phyloP scores from a whole-genome alignment of 2,888 invertebrate species.

The Tenthredo notha region DNA sequence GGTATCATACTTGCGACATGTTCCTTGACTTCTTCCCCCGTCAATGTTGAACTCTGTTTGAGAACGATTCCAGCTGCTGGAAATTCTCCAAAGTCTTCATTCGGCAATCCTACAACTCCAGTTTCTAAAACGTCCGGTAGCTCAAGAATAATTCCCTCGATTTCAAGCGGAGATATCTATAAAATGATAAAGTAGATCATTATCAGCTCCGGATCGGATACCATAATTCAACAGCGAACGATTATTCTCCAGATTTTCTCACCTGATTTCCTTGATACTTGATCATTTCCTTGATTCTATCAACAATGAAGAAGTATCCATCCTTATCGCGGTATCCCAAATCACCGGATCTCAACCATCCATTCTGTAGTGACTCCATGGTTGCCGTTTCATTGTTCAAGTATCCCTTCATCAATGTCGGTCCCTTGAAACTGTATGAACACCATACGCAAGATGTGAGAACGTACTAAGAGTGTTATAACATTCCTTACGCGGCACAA shows the following conservation, averaged over 20 bases:
- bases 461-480: neutral
- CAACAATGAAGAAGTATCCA: slow-evolving; percentile 40
- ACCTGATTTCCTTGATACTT: slow-evolving; percentile 48
- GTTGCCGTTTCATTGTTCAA: slow-evolving; percentile 37
- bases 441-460: neutral
- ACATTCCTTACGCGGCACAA: neutral
- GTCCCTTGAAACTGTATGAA: slow-evolving; percentile 26
- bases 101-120: slow-evolving; percentile 27
- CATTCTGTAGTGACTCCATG: neutral
- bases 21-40: slow-evolving; percentile 21
- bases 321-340: slow-evolving; percentile 33
- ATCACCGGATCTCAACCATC: slow-evolving; percentile 45
- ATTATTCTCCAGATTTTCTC: neutral
- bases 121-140: slow-evolving; percentile 25
- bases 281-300: slow-evolving; percentile 42
- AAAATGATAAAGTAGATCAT: neutral
- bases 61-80: slow-evolving; percentile 37
- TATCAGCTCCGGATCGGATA: neutral
- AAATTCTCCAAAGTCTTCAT: slow-evolving; percentile 43
- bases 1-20: slow-evolving; percentile 36
- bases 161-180: slow-evolving; percentile 44
- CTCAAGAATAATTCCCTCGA: slow-evolving; percentile 28
- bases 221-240: neutral
- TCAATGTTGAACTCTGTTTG: neutral
- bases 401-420: slow-evolving; percentile 37